A percentile compares a stretch with the other conserved stretches of the same genome.
These are phyloP conservation scores for Calephelis virginiensis DNA, from an alignment of 1,140 invertebrate genomes.

Conservation along the genomic window DNA sequence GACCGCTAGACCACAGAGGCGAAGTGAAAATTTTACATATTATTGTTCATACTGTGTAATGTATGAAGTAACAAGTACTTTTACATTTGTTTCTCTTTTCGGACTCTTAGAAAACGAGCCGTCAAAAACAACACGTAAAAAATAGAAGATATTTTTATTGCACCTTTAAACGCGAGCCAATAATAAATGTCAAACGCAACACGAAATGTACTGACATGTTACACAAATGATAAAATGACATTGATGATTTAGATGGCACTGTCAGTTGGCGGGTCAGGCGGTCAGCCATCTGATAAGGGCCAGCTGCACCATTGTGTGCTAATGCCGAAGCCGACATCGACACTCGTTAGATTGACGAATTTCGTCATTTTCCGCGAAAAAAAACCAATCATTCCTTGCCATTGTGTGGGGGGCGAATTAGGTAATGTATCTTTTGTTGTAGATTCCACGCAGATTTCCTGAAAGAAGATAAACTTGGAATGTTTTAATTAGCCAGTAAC, in stretches of 20 bases:
- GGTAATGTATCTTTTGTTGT: conserved; percentile 26
- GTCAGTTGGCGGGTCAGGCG: conserved; percentile 29
- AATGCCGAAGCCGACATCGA: conserved; percentile 25
- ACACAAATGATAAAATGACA: not conserved
- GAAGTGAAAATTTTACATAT: too few relatives aligned
- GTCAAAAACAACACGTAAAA: too few relatives aligned
- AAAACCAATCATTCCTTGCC: conserved; percentile 25
- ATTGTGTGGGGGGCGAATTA: conserved; percentile 30
- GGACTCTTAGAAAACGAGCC: too few relatives aligned
- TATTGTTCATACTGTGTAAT: too few relatives aligned
- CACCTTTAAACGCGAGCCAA: too few relatives aligned
- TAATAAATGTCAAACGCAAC: conserved; percentile 2
- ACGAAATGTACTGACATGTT: too few relatives aligned
- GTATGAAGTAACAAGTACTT: too few relatives aligned
- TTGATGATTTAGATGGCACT: conserved; percentile 1
- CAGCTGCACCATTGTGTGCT: conserved; percentile 42
- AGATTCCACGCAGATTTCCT: conserved; percentile 15
- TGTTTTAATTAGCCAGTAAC: conserved; percentile 11
- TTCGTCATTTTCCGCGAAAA: conserved; percentile 24
- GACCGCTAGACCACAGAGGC: too few relatives aligned
- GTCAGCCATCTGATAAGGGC: conserved; percentile 28
- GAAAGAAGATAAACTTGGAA: conserved; percentile 13
- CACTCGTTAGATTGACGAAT: conserved; percentile 31
- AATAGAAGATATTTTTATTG: too few relatives aligned
- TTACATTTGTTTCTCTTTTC: too few relatives aligned